phyloP scores from a whole-genome alignment of 2,797 vertebrate species.

The Esox lucius region DNA sequence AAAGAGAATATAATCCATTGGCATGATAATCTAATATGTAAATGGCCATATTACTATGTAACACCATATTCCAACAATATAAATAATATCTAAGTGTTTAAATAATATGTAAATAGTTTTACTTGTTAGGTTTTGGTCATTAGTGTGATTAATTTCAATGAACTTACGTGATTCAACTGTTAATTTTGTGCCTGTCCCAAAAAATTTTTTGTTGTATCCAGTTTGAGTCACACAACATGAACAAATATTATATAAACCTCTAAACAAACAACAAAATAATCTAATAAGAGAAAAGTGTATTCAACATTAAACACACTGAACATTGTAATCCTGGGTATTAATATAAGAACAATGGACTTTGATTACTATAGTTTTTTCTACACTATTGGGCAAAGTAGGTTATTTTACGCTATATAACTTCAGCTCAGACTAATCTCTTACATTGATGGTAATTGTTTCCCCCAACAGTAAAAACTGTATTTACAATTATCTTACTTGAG shows the following conservation, averaged over 20 bases:
- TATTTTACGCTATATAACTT: background rate
- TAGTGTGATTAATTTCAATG: background rate
- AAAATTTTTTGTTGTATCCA: constrained; percentile 7
- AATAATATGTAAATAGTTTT: background rate
- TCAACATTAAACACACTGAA: background rate
- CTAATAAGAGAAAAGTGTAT: background rate
- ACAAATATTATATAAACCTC: background rate
- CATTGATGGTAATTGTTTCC: background rate
- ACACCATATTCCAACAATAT: background rate
- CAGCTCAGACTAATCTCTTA: background rate
- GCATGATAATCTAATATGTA: background rate
- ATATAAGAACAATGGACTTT: background rate
- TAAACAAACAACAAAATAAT: background rate
- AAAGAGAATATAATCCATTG: background rate
- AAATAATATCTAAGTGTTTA: background rate
- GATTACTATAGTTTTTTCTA: background rate
- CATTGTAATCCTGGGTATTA: background rate
- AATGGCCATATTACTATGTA: background rate
- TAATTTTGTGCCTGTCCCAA: constrained; percentile 26
- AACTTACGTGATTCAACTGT: constrained; percentile 36
- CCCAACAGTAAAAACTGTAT: background rate
- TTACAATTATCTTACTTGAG: constrained; percentile 28
- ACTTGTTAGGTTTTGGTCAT: background rate
- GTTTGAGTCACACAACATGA: constrained; percentile 16
- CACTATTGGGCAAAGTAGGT: too few relatives aligned